A percentile compares a stretch with the other conserved stretches of the same genome.
Evolutionary conservation across 2,888 invertebrate genomes (phyloP).

Genomic region (Pachliopta kotzebuea): DNA sequence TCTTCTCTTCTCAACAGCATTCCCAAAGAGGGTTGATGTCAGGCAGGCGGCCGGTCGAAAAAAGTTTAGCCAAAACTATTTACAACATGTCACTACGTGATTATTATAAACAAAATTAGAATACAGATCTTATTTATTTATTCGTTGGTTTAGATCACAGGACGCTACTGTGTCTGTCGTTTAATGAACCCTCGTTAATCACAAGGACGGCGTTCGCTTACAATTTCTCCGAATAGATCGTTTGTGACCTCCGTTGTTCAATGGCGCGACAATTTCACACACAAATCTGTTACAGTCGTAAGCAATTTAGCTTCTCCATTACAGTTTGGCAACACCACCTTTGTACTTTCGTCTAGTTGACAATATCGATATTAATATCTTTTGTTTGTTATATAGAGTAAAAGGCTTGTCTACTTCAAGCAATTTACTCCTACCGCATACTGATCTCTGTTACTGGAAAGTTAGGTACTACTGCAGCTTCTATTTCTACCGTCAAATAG

Average conservation of each 20-base stretch:
- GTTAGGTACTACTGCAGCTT: no score
- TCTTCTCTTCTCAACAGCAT: no score
- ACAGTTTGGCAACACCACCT: not conserved
- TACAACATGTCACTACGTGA: no score
- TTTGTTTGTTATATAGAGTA: not conserved
- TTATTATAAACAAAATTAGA: no score
- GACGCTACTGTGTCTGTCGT: not conserved
- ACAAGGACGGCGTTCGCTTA: slow-evolving; percentile 14
- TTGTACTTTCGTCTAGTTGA: not conserved
- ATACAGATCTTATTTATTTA: not conserved
- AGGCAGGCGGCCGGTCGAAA: no score
- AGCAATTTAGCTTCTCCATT: no score
- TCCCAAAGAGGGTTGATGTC: no score
- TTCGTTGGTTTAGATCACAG: not conserved
- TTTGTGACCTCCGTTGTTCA: slow-evolving; percentile 7
- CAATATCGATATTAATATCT: not conserved
- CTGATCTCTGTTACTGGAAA: no score
- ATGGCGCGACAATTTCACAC: slow-evolving; percentile 7
- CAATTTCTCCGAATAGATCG: slow-evolving; percentile 11
- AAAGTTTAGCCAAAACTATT: no score
- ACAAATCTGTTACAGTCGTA: not conserved
- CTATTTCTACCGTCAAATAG: no score
- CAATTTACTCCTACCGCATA: no score
- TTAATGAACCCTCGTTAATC: not conserved
- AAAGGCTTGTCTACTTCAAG: no score